Conservation (phyloP, 2,113 vertebrate species). For the Epinephelus moara region DNA sequence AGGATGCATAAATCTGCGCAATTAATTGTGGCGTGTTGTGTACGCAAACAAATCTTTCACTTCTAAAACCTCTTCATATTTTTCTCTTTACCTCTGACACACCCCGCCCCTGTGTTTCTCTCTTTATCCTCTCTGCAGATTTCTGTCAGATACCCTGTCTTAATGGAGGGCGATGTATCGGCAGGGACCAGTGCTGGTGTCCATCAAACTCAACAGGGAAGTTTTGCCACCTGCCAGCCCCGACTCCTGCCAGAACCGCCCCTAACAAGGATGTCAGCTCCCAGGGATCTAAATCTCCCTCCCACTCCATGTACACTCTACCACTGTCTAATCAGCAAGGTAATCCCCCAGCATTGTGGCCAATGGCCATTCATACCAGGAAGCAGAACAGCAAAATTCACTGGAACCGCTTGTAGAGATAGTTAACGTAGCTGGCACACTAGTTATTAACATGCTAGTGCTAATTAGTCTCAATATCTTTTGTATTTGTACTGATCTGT, state of each 20-base stretch:
- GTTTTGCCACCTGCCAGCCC: slow-evolving; percentile 85
- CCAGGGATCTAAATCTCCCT: slow-evolving; percentile 61
- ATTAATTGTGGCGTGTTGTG: slow-evolving; percentile 51
- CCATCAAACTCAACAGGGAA: slow-evolving; percentile 87
- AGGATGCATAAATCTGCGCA: slow-evolving; percentile 56
- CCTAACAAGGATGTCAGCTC: slow-evolving; percentile 54
- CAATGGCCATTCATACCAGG: not conserved
- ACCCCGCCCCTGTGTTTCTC: slow-evolving; percentile 2
- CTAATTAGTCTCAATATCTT: not conserved
- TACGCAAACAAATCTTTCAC: slow-evolving; percentile 28
- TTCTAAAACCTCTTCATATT: slow-evolving; percentile 12
- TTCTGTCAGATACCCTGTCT: slow-evolving; percentile 88
- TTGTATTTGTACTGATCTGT: not conserved
- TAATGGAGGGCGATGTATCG: slow-evolving; percentile 85
- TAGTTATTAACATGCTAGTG: not conserved
- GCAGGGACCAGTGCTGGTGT: slow-evolving; percentile 85
- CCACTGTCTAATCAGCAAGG: slow-evolving; percentile 87
- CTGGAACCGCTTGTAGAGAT: not conserved
- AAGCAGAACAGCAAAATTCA: not conserved
- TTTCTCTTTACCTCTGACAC: slow-evolving; percentile 4
- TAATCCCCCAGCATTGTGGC: slow-evolving; percentile 20
- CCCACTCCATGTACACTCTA: slow-evolving; percentile 84
- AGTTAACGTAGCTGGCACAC: not conserved
- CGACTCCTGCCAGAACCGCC: slow-evolving; percentile 63
- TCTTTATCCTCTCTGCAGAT: slow-evolving; percentile 66